Base-by-base conservation (phyloP, 1,140 invertebrate species). In the Dryas iulia region DNA sequence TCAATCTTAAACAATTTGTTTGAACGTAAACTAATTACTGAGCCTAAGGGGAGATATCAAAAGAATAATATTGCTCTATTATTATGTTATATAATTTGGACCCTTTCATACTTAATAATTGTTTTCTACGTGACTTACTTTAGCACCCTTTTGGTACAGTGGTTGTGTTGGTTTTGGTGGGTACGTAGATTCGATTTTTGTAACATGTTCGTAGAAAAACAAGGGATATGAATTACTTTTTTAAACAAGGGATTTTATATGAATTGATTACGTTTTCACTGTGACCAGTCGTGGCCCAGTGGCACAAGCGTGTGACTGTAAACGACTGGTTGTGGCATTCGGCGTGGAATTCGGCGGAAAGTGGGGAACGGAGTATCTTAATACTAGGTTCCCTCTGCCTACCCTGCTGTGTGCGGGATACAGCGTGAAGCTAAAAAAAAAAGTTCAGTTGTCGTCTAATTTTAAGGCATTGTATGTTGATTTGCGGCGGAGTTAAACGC, bases 61-160 rank as follows among this genome's bases (percentile, higher is more conserved):
- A 52, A 53, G 59, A 28, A 33, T 59, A 47, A 39, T 59, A 59
- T 47, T 66, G 28, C 10, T 58, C 58, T 47, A 59, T 66, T 59
- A 47, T 47, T 54, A 21, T 28, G 31, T 52, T 58, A 58, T 59
- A 7, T 62, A 25, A 52, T 62, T 30, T 52, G 11, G 24, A 47
- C 25, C 31, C n/a, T 57, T 30, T 66, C n/a, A 66, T 47, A 21
- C 14, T 21, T 6, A 7, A 39, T 47, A 47, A 47, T 47, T 47
- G 39, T 47, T 47, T 47, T 18, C 14, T 47, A 47, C 39, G 39
- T 47, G 39, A 47, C 14, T 47, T 14, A 18, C 14, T 39, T 39
- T 14, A 39, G 33, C 14, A 14, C 5, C 12, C 12, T 39, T 14
- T 14, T 39, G 33, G 33, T 7, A 14, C 12, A 39, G 33, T 39